These are phyloP conservation scores for Arrhopalites spinosus DNA, from an alignment of 2,888 invertebrate genomes.

Conservation along the genomic window DNA sequence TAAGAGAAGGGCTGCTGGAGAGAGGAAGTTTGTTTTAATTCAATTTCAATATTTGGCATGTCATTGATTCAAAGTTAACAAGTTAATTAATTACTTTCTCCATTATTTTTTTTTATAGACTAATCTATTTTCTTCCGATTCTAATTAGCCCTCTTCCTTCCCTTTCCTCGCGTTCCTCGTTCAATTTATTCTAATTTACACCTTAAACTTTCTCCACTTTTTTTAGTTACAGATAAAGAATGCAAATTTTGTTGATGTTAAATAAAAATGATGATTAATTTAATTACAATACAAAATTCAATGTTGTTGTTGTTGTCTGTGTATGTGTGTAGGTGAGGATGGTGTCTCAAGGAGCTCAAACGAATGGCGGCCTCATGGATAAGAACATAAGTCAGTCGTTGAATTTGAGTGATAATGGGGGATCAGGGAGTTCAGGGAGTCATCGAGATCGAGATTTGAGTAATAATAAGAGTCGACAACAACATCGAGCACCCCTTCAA, in stretches of 20 bases:
- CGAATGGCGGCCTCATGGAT: slow-evolving; percentile 67
- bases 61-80: too few relatives aligned
- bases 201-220: neutral
- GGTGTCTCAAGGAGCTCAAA: slow-evolving; percentile 89
- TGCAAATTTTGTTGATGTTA: too few relatives aligned
- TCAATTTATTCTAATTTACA: too few relatives aligned
- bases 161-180: too few relatives aligned
- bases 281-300: too few relatives aligned
- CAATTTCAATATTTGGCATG: too few relatives aligned
- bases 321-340: slow-evolving; percentile 71
- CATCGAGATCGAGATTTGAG: neutral
- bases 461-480: slow-evolving; percentile 25
- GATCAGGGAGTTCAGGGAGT: neutral
- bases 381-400: slow-evolving; percentile 37
- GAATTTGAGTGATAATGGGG: slow-evolving; percentile 30
- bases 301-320: neutral
- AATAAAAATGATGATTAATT: neutral
- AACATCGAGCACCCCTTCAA: slow-evolving; percentile 61
- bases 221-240: neutral
- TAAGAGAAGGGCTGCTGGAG: too few relatives aligned
- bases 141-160: too few relatives aligned
- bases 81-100: too few relatives aligned
- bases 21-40: too few relatives aligned
- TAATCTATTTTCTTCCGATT: too few relatives aligned
- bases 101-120: too few relatives aligned